Conservation (phyloP, 2,113 vertebrate genomes). For the Apus apus region DNA sequence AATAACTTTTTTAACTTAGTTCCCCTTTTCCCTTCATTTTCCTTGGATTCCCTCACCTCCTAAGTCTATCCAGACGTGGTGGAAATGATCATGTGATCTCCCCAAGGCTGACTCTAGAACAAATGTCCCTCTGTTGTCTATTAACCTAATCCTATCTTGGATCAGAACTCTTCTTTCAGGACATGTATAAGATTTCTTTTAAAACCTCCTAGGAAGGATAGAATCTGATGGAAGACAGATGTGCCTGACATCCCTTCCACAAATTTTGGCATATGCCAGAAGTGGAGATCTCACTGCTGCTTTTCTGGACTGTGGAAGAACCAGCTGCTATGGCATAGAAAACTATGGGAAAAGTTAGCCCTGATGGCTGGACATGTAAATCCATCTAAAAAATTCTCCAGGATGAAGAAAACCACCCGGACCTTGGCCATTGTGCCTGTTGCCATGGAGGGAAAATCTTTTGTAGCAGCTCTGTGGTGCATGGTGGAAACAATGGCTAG, state of each 20-base stretch:
- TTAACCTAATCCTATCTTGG: background rate
- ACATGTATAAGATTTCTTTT: background rate
- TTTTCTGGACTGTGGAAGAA: background rate
- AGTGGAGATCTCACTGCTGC: background rate
- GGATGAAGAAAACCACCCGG: constrained; percentile 38
- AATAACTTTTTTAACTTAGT: background rate
- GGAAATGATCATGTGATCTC: background rate
- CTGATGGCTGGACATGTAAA: background rate
- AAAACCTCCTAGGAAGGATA: background rate
- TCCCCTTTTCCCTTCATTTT: background rate
- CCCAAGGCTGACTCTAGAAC: background rate
- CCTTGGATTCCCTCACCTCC: background rate
- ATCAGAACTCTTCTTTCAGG: background rate
- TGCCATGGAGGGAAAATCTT: constrained; percentile 17
- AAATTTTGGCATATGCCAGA: background rate
- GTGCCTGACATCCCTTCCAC: background rate
- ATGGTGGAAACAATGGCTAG: constrained; percentile 33
- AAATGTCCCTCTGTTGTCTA: background rate
- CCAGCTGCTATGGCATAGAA: background rate
- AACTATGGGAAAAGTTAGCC: background rate
- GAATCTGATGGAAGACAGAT: background rate
- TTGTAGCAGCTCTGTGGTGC: constrained; percentile 22
- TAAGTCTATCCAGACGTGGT: background rate
- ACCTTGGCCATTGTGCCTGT: constrained; percentile 29
- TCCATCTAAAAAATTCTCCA: background rate